A percentile compares a stretch with the other conserved stretches of the same genome.
phyloP scores from a whole-genome alignment of 1,140 invertebrate species.

The Idris sp. region DNA sequence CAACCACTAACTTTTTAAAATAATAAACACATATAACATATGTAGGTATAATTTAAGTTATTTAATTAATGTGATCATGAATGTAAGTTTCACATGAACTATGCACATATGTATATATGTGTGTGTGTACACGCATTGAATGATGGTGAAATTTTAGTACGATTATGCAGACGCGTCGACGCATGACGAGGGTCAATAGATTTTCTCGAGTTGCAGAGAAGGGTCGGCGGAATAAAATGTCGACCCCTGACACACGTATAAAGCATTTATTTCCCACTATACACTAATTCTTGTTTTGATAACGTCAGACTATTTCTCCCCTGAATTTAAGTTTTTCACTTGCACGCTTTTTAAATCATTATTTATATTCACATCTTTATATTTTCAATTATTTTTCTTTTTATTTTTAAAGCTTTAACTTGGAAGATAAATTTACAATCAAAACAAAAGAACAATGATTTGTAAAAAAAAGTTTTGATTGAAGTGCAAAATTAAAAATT shows the following conservation, averaged over 20 bases:
- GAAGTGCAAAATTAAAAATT: no score
- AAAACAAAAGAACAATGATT: no score
- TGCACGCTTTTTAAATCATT: not conserved
- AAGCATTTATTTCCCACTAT: slow-evolving; percentile 36
- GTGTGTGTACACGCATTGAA: slow-evolving; percentile 6
- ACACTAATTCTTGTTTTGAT: slow-evolving; percentile 46
- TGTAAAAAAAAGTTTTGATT: no score
- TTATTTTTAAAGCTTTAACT: no score
- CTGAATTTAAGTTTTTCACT: not conserved
- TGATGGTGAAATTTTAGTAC: slow-evolving; percentile 49
- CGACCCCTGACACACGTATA: slow-evolving; percentile 27
- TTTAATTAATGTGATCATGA: no score
- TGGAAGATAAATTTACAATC: no score
- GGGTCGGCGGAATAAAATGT: slow-evolving; percentile 33
- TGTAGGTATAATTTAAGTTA: no score
- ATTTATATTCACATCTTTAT: not conserved
- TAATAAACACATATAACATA: no score
- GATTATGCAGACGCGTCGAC: slow-evolving; percentile 57
- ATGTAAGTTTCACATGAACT: no score
- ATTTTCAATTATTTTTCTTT: no score
- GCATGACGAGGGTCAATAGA: slow-evolving; percentile 61
- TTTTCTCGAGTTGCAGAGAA: slow-evolving; percentile 48
- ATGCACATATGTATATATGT: slow-evolving; percentile 5
- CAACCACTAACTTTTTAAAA: no score
- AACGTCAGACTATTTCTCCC: slow-evolving; percentile 5